Conservation (phyloP, 2,888 invertebrate species). For the Nomada fucata region DNA sequence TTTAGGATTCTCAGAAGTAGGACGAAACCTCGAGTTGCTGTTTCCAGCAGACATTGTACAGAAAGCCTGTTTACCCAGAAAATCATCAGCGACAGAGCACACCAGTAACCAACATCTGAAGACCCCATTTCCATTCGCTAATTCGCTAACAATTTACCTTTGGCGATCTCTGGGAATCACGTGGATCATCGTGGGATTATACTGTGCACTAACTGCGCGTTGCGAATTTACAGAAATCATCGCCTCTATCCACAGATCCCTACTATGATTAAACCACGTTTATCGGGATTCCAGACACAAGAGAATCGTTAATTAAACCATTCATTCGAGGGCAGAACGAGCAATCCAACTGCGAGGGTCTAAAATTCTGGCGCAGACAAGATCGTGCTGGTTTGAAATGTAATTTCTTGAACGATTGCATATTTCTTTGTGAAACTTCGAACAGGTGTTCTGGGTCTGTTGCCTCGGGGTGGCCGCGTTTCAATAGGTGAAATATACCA, state of each 20-base stretch:
- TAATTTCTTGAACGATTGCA: conserved; percentile 28
- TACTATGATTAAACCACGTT: not conserved
- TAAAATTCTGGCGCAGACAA: conserved; percentile 36
- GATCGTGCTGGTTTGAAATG: conserved; percentile 16
- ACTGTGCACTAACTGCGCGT: not conserved
- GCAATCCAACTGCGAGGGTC: not conserved
- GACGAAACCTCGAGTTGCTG: too few species aligned
- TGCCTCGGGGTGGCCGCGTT: conserved; percentile 19
- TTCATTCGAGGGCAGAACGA: conserved; percentile 18
- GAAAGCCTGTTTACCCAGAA: not conserved
- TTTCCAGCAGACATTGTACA: not conserved
- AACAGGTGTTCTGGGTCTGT: conserved; percentile 27
- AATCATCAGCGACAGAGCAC: not conserved
- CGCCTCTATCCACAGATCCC: not conserved
- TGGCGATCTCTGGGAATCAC: not conserved
- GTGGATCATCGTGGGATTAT: not conserved
- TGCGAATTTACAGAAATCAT: not conserved
- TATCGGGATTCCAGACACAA: too few species aligned
- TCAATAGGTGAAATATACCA: not conserved
- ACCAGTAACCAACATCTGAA: too few species aligned
- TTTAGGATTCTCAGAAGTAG: too few species aligned
- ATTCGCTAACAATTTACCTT: not conserved
- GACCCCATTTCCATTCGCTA: not conserved
- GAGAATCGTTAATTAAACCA: conserved; percentile 25
- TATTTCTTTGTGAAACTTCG: conserved; percentile 11